A percentile compares a stretch with the other conserved stretches of the same genome.
These are phyloP conservation scores for Stichopus horrens DNA, from an alignment of 53 echinoderm and acorn worm genomes.

Conservation along the genomic window DNA sequence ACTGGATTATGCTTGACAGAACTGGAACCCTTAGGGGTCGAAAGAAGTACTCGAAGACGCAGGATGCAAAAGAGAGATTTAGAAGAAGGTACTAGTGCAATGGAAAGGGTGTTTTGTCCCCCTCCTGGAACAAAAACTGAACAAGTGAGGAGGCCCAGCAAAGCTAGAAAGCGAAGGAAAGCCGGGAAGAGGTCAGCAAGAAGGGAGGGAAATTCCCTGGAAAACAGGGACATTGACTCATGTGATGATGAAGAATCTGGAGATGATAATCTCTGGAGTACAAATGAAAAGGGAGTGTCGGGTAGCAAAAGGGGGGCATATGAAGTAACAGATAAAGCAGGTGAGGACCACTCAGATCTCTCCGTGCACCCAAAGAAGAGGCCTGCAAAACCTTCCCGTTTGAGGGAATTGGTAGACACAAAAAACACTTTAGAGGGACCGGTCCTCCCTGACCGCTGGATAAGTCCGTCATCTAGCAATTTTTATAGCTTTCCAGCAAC, in stretches of 20 bases:
- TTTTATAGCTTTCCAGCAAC: conserved; percentile 34
- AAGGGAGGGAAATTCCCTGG: neutral
- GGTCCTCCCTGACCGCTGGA: conserved; percentile 33
- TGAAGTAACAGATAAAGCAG: neutral
- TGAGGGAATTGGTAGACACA: neutral
- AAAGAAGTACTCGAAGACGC: neutral
- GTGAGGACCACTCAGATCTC: conserved; percentile 3
- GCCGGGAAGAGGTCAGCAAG: neutral
- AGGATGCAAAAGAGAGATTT: conserved; percentile 24
- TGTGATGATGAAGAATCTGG: conserved; percentile 30
- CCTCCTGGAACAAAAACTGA: neutral
- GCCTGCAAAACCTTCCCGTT: conserved; percentile 34
- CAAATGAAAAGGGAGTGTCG: conserved; percentile 6
- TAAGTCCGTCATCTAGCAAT: neutral
- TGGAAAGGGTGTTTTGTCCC: conserved; percentile 6
- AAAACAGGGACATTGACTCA: neutral
- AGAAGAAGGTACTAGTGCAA: conserved; percentile 13
- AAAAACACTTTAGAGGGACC: neutral
- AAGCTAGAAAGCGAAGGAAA: conserved; percentile 31
- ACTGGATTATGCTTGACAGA: conserved; percentile 23
- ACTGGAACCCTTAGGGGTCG: neutral
- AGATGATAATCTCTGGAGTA: conserved; percentile 23
- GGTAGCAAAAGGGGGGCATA: conserved; percentile 1
- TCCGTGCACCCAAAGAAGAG: neutral
- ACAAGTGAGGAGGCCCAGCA: conserved; percentile 23